phyloP scores from a whole-genome alignment of 2,888 invertebrate genomes.

The Xylocampa areola region DNA sequence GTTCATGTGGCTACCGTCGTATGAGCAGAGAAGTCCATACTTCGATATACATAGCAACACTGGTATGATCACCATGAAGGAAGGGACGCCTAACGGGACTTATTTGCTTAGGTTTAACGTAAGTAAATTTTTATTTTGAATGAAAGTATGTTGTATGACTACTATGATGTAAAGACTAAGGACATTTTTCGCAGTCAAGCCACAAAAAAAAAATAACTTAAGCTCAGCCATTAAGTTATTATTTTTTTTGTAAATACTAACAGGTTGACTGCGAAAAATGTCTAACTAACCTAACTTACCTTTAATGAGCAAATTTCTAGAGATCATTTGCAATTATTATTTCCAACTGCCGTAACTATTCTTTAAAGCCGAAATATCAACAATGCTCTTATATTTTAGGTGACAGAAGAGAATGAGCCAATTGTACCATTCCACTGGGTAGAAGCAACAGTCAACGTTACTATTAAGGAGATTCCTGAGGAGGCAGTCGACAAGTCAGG shows the following conservation, averaged over 20 bases:
- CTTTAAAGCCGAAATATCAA: not conserved
- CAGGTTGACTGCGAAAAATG: no score
- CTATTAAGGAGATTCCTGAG: slow-evolving; percentile 96
- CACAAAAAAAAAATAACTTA: no score
- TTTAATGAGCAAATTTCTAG: no score
- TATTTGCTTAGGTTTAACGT: slow-evolving; percentile 93
- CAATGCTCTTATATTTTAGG: slow-evolving; percentile 67
- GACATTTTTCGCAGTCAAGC: no score
- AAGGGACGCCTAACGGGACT: slow-evolving; percentile 93
- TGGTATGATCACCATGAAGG: slow-evolving; percentile 96
- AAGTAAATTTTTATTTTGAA: no score
- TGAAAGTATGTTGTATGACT: no score
- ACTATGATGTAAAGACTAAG: no score
- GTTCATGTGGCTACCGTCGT: slow-evolving; percentile 92
- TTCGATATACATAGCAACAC: slow-evolving; percentile 93
- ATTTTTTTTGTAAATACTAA: no score
- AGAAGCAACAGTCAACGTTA: slow-evolving; percentile 95
- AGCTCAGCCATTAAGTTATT: no score
- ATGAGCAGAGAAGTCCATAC: slow-evolving; percentile 88
- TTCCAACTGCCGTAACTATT: no score
- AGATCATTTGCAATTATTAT: no score
- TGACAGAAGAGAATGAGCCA: slow-evolving; percentile 91
- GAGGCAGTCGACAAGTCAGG: slow-evolving; percentile 98
- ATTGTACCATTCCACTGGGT: slow-evolving; percentile 92
- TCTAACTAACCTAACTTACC: no score